Evolutionary conservation across 2,113 vertebrate species (phyloP), one percentile per base, ranked within the genome.

Genomic region (Eira barbara): DNA sequence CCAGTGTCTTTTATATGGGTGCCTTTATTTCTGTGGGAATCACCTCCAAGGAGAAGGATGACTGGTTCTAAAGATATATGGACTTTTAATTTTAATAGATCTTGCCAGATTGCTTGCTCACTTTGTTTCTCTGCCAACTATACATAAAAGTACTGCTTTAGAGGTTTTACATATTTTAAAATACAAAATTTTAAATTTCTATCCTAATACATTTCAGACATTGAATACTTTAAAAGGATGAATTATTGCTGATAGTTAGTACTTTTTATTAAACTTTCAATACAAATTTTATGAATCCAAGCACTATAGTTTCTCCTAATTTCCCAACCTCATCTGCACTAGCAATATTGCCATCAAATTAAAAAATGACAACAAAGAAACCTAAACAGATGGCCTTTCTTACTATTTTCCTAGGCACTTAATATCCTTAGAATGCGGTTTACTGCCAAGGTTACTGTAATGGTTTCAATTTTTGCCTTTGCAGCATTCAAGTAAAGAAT

Each of bases 401-500:
- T 86, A 47, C 82, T 79, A 69, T 85, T 94, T 96, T 93, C 84
- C 74, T 80, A 63, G 71, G 55, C 93, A 78, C 87, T 17, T 96
- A 97, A 95, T 98, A 98, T 96, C 80, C 49, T 96, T 95, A 65
- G 96, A 97, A 98, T 67, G 80, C 76, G 97, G 95, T 84, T 80
- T 39, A 8, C 57, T 94, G 91, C 91, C 95, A 98, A 96, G 97
- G 81, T 0, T 55, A 76, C 57, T 79, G 8, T 65, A 97, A 96
- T 97, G 74, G 31, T 97, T 98, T 97, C 87, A 98, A 98, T 94
- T 67, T 29, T 97, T 96, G 31, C 34, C 78, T 97, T 47, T 97
- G 59, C 11, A 93, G 31, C 83, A 85, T 97, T 98, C 63, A 97
- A 94, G 63, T 87, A 97, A 71, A 80, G 82, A 83, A 89, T 42